Conservation (phyloP, 2,888 invertebrate genomes). For the Allolobophora icterica region DNA sequence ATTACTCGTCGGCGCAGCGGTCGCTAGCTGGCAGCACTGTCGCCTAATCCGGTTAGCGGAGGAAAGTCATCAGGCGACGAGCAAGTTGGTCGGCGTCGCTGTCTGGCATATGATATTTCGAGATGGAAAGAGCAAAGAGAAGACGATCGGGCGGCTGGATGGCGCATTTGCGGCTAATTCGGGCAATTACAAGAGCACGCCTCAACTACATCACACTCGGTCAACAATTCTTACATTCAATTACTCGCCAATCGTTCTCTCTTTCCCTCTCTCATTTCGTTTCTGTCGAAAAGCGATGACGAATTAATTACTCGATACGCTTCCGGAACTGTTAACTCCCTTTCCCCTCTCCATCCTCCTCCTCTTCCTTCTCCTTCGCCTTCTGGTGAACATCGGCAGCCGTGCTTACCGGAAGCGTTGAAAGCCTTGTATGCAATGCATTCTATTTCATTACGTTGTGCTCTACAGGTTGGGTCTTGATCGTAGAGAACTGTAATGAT, state of each 20-base stretch:
- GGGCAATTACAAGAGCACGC: constrained; percentile 22
- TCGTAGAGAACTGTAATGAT: not conserved
- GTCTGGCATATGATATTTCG: constrained; percentile 29
- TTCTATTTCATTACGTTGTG: too few relatives aligned
- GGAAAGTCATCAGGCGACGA: not conserved
- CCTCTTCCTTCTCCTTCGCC: too few relatives aligned
- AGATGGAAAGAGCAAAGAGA: constrained; percentile 31
- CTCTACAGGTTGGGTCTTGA: not conserved
- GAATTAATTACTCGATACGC: constrained; percentile 27
- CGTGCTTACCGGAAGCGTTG: not conserved
- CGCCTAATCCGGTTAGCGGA: not conserved
- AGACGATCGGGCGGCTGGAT: constrained; percentile 27
- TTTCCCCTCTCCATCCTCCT: not conserved
- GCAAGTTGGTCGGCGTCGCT: constrained; percentile 23
- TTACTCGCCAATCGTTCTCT: constrained; percentile 12
- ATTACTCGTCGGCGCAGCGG: not conserved
- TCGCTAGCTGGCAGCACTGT: constrained; percentile 1
- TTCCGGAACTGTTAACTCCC: not conserved
- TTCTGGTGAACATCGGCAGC: too few relatives aligned
- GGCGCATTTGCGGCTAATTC: constrained; percentile 6
- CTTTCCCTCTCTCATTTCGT: not conserved
- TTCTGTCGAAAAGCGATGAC: not conserved
- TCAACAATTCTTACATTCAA: constrained; percentile 20
- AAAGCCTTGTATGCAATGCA: not conserved
- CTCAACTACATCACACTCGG: constrained; percentile 14